phyloP scores from a whole-genome alignment of 2,888 invertebrate species.

The Sarcophaga rosellei region DNA sequence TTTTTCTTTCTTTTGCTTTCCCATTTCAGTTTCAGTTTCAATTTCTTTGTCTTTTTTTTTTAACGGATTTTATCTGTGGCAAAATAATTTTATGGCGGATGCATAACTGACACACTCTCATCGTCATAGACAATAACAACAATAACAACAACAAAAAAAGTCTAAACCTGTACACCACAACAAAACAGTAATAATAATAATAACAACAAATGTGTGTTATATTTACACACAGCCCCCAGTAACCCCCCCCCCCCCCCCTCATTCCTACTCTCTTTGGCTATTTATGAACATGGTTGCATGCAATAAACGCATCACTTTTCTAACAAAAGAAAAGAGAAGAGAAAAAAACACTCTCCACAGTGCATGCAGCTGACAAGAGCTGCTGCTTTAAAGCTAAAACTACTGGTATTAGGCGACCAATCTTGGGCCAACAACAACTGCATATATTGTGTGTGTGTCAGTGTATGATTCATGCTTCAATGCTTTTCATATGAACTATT shows the following conservation, averaged over 20 bases:
- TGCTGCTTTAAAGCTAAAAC: background rate
- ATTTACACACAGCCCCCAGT: no score
- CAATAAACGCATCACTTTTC: background rate
- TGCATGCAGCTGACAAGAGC: background rate
- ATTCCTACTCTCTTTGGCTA: no score
- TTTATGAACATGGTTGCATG: background rate
- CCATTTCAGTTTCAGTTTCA: background rate
- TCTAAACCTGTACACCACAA: constrained; percentile 42
- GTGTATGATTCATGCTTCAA: constrained; percentile 55
- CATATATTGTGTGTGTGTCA: no score
- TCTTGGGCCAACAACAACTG: no score
- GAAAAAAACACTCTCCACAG: background rate
- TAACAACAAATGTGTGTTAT: no score
- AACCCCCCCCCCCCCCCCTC: no score
- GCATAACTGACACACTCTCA: constrained; percentile 57
- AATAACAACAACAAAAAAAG: background rate
- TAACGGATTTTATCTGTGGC: constrained; percentile 25
- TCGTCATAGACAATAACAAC: background rate
- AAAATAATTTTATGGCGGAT: constrained; percentile 57
- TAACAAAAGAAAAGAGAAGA: background rate
- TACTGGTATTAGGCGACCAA: background rate
- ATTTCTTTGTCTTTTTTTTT: background rate
- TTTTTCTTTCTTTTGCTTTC: background rate
- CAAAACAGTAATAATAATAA: background rate
- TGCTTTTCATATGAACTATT: constrained; percentile 32